phyloP scores from a whole-genome alignment of 2,113 vertebrate genomes.

The Thryonomys swinderianus region DNA sequence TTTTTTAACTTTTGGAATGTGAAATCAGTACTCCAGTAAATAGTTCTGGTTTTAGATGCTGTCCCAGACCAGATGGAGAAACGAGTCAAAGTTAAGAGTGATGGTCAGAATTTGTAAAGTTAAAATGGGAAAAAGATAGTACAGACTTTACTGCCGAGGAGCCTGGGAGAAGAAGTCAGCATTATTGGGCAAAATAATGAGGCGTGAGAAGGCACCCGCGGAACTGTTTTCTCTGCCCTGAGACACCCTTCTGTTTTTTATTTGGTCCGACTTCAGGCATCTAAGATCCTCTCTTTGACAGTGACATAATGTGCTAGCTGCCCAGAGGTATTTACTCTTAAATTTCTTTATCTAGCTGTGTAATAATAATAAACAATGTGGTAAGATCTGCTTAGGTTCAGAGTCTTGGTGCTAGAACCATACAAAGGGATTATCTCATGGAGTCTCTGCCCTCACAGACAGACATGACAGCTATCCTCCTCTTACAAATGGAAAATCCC shows the following conservation, averaged over 20 bases:
- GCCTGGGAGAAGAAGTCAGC: not conserved
- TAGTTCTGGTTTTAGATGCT: slow-evolving; percentile 13
- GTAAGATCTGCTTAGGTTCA: slow-evolving; percentile 1
- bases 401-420: not conserved
- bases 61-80: not conserved
- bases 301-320: not conserved
- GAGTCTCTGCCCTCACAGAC: not conserved
- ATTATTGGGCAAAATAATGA: not conserved
- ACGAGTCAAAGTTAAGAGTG: not conserved
- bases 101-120: not conserved
- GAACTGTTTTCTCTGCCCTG: not conserved
- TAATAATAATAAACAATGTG: not conserved
- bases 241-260: not conserved
- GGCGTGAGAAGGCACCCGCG: not conserved
- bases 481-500: not conserved
- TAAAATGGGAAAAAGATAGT: not conserved
- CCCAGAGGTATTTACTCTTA: not conserved
- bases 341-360: slow-evolving; percentile 10
- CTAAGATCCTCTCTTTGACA: not conserved
- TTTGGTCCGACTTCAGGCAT: not conserved
- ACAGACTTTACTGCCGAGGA: not conserved
- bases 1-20: slow-evolving; percentile 1
- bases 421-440: not conserved
- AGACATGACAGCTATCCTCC: not conserved
- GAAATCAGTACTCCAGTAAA: not conserved